These are phyloP conservation scores for Perdita meconis DNA, from an alignment of 2,888 invertebrate genomes.

Conservation along the genomic window DNA sequence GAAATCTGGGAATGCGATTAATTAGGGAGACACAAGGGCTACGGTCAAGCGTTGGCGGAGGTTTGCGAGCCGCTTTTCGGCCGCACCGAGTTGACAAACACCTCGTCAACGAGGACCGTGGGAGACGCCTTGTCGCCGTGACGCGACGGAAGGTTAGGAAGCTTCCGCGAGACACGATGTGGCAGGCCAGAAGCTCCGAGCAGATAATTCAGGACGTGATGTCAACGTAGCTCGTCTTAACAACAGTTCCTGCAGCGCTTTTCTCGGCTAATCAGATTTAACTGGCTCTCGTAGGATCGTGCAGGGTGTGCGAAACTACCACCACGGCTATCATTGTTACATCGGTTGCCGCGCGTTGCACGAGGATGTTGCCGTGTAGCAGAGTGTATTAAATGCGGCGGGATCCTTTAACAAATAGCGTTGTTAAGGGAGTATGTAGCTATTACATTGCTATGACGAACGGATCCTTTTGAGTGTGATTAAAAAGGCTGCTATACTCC, in stretches of 20 bases:
- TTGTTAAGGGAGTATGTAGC: no score
- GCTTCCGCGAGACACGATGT: constrained; percentile 44
- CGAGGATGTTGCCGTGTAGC: no score
- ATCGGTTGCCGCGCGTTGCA: not conserved
- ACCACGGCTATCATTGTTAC: constrained; percentile 13
- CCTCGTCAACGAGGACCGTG: constrained; percentile 62
- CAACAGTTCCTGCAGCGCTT: constrained; percentile 71
- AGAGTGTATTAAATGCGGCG: no score
- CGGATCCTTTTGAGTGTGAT: no score
- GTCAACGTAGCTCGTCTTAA: constrained; percentile 69
- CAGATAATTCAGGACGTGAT: constrained; percentile 70
- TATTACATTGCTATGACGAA: no score
- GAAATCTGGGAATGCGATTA: not conserved
- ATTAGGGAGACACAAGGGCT: not conserved
- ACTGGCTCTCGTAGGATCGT: constrained; percentile 54
- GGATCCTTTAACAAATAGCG: no score
- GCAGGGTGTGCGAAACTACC: constrained; percentile 39
- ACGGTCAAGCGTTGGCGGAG: no score
- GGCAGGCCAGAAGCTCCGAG: constrained; percentile 45
- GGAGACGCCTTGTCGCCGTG: constrained; percentile 66
- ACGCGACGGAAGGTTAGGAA: constrained; percentile 40
- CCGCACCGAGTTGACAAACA: constrained; percentile 46
- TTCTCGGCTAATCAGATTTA: constrained; percentile 74
- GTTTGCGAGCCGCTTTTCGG: no score
- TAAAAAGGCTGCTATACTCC: no score